phyloP scores from a whole-genome alignment of 2,888 invertebrate species.

The Galeruca laticollis region DNA sequence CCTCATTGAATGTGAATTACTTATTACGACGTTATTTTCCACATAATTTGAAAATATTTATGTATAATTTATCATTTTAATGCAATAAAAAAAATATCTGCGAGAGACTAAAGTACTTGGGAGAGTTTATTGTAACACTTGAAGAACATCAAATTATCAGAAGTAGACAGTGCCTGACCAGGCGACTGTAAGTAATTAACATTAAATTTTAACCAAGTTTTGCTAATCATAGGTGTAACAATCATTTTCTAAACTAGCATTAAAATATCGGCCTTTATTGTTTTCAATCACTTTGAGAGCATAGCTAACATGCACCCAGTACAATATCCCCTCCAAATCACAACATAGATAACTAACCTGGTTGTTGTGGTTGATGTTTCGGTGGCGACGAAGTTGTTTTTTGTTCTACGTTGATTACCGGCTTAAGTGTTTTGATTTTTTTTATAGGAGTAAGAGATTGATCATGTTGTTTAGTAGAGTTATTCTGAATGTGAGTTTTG shows the following conservation, averaged over 20 bases:
- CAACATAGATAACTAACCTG: constrained; percentile 23
- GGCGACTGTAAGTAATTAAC: too few species aligned
- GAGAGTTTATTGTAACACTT: too few species aligned
- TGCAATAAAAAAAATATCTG: too few species aligned
- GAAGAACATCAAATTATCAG: too few species aligned
- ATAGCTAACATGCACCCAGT: not conserved
- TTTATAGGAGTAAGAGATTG: constrained; percentile 40
- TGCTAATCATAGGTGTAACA: too few species aligned
- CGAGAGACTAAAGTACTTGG: too few species aligned
- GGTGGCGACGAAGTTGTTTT: constrained; percentile 28
- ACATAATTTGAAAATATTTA: too few species aligned
- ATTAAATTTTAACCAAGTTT: too few species aligned
- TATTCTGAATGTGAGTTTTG: constrained; percentile 20
- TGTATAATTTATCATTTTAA: too few species aligned
- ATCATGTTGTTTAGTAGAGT: constrained; percentile 23
- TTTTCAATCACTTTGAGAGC: not conserved
- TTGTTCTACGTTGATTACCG: constrained; percentile 42
- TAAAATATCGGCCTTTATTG: not conserved
- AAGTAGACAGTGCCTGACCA: too few species aligned
- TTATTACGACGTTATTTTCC: too few species aligned
- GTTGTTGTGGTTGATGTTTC: constrained; percentile 32
- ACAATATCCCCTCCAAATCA: constrained; percentile 1
- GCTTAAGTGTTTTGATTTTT: constrained; percentile 56
- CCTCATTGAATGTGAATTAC: too few species aligned
- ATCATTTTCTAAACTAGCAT: not conserved